A percentile compares a stretch with the other conserved stretches of the same genome.
Conservation (phyloP, 30 jellyfish, hydroid and myxozoan species). For the Aurelia aurita region DNA sequence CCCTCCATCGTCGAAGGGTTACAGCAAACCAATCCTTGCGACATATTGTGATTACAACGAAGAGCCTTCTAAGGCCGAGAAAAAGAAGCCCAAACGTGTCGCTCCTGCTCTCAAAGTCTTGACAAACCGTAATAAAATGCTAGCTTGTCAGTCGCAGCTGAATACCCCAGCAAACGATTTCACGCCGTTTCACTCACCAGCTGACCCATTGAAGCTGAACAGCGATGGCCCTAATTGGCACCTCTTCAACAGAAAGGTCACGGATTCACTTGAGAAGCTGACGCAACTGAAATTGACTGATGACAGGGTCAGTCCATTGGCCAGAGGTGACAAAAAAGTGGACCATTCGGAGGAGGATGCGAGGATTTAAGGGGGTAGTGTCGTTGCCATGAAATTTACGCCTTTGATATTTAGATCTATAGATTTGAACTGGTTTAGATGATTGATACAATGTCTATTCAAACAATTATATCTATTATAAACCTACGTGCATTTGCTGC, state of each 20-base stretch:
- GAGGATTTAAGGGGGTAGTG: too few species aligned
- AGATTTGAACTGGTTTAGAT: too few species aligned
- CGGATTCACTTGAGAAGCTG: constrained; percentile 53
- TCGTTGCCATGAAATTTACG: too few species aligned
- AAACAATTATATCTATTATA: too few species aligned
- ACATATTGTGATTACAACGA: too few species aligned
- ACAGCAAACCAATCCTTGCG: too few species aligned
- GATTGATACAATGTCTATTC: too few species aligned
- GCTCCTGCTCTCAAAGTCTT: constrained; percentile 49
- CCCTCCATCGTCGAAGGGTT: too few species aligned
- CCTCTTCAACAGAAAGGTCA: constrained; percentile 47
- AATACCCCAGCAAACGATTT: constrained; percentile 62
- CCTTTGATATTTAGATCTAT: too few species aligned
- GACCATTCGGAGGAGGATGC: too few species aligned
- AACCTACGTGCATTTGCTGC: too few species aligned
- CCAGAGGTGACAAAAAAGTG: neutral
- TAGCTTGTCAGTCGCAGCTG: constrained; percentile 43
- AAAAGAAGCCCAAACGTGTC: constrained; percentile 26
- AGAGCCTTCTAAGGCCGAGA: neutral
- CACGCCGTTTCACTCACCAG: constrained; percentile 73
- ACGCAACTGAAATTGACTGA: constrained; percentile 41
- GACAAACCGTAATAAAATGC: constrained; percentile 24
- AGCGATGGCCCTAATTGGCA: constrained; percentile 78
- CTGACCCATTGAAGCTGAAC: constrained; percentile 66
- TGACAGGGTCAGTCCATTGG: constrained; percentile 6